phyloP scores from a whole-genome alignment of 2,888 invertebrate genomes.

The Pemphredon lugubris region DNA sequence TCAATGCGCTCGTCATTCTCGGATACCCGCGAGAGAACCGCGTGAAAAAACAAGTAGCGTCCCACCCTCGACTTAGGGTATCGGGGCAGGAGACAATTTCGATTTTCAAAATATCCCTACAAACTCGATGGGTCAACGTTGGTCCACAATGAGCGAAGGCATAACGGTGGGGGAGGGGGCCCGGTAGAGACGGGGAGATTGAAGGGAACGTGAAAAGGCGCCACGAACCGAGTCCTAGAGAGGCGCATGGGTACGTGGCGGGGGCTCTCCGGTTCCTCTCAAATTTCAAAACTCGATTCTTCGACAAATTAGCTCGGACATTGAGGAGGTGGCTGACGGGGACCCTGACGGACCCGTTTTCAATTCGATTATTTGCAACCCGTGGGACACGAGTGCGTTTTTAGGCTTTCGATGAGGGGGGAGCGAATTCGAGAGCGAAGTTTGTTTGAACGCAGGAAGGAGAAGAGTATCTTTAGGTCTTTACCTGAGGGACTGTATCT shows the following conservation, averaged over 20 bases:
- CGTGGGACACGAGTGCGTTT: conserved; percentile 47
- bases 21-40: conserved; percentile 13
- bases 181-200: conserved; percentile 41
- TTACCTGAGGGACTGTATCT: conserved; percentile 32
- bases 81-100: conserved; percentile 55
- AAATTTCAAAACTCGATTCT: conserved; percentile 77
- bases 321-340: conserved; percentile 52
- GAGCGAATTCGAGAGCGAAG: conserved; percentile 40
- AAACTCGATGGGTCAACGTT: conserved; percentile 52
- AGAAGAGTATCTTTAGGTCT: conserved; percentile 14
- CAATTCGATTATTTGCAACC: conserved; percentile 60
- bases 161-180: conserved; percentile 10
- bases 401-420: conserved; percentile 52
- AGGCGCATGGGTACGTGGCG: conserved; percentile 35
- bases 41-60: conserved; percentile 65
- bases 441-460: conserved; percentile 34
- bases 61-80: conserved; percentile 48
- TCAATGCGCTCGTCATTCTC: not conserved
- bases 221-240: conserved; percentile 64
- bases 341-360: conserved; percentile 53
- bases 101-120: conserved; percentile 67
- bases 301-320: conserved; percentile 74
- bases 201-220: conserved; percentile 69
- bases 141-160: conserved; percentile 43
- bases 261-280: conserved; percentile 59